Evolutionary conservation across 2,797 vertebrate genomes (phyloP).

Genomic region (Bothrops alternatus): DNA sequence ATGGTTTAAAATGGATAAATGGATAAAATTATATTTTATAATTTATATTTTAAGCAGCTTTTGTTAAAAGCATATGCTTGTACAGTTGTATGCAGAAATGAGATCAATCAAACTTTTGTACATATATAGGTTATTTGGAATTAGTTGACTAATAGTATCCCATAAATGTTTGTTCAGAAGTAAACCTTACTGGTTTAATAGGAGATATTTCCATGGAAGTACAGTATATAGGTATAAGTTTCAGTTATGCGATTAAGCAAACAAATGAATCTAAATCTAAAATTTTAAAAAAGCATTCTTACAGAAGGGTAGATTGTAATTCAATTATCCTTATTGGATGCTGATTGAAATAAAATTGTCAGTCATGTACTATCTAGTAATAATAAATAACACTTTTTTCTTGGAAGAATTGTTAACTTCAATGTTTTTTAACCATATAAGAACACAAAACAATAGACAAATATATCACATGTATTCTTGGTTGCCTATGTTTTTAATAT

Average conservation of each 20-base stretch:
- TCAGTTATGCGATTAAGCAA: background rate
- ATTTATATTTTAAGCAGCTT: background rate
- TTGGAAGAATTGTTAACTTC: background rate
- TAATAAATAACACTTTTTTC: background rate
- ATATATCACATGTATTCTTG: background rate
- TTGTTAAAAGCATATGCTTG: background rate
- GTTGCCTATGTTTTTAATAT: constrained; percentile 10
- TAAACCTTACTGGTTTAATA: background rate
- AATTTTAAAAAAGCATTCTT: background rate
- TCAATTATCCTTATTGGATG: background rate
- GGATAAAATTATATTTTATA: background rate
- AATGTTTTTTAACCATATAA: background rate
- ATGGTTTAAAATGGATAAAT: background rate
- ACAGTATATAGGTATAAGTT: background rate
- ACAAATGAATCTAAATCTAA: background rate
- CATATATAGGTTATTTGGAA: background rate
- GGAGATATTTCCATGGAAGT: background rate
- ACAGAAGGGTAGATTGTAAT: background rate
- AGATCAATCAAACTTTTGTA: background rate
- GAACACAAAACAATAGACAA: background rate
- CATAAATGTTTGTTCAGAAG: background rate
- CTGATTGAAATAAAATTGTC: background rate
- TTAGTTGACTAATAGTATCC: background rate
- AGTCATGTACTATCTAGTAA: background rate
- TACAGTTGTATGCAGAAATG: background rate